These are phyloP conservation scores for Myripristis murdjan DNA, from an alignment of 2,797 vertebrate species.

Conservation along the genomic window DNA sequence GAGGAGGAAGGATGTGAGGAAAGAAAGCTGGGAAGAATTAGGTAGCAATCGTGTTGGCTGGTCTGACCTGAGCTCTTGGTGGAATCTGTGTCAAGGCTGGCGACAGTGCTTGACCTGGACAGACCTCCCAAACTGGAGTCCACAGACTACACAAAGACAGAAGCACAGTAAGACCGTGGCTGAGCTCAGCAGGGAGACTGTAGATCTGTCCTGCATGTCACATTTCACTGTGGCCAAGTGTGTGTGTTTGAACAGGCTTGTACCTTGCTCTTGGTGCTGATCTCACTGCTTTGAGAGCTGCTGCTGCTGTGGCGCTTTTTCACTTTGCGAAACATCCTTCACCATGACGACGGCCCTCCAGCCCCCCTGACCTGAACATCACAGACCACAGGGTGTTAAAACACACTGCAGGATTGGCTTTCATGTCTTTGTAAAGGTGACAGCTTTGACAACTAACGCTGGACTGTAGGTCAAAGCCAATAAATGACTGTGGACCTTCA, in stretches of 20 bases:
- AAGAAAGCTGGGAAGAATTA: neutral
- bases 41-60: no score
- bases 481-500: neutral
- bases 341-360: slow-evolving; percentile 82
- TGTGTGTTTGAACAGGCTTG: slow-evolving; percentile 4
- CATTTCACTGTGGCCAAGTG: neutral
- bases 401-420: neutral
- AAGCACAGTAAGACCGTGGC: neutral
- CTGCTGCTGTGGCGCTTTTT: slow-evolving; percentile 99
- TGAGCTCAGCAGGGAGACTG: neutral
- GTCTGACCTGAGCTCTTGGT: slow-evolving; percentile 94
- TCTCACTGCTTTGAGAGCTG: slow-evolving; percentile 98
- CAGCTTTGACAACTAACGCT: neutral
- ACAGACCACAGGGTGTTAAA: neutral
- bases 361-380: slow-evolving; percentile 50
- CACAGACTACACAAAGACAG: slow-evolving; percentile 88
- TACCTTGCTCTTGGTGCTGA: slow-evolving; percentile 99
- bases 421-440: neutral
- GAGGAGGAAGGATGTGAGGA: neutral
- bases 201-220: no score
- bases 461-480: neutral
- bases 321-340: slow-evolving; percentile 97
- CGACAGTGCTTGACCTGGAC: slow-evolving; percentile 97
- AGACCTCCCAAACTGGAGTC: slow-evolving; percentile 98
- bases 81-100: slow-evolving; percentile 98